Percentiles rank a stretch among this genome's conserved stretches.
These are phyloP conservation scores for Nebria ingens DNA, from an alignment of 1,140 invertebrate species.

Conservation along the genomic window DNA sequence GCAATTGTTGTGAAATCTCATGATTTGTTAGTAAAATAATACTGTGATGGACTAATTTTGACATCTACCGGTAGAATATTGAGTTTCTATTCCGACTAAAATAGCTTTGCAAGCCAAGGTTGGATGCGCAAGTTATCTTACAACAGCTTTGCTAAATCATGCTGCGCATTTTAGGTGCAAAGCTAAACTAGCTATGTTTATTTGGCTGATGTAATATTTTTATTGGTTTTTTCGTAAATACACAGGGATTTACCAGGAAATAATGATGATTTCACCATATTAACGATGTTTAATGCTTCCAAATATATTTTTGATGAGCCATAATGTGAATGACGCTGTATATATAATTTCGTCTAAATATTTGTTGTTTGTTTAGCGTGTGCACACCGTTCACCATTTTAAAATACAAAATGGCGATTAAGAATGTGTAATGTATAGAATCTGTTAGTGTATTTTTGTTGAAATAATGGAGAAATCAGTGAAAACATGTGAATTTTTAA, in stretches of 20 bases:
- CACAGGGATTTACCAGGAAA: neutral
- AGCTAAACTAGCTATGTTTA: no score
- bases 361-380: neutral
- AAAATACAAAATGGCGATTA: neutral
- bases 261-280: neutral
- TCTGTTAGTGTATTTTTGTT: neutral
- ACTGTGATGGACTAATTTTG: no score
- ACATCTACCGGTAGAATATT: no score
- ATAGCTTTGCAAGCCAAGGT: no score
- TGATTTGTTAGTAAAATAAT: no score
- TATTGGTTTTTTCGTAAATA: neutral
- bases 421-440: neutral
- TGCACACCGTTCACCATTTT: neutral
- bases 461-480: constrained; percentile 8
- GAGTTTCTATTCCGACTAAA: no score
- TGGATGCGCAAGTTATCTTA: no score
- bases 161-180: no score
- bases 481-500: neutral
- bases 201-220: neutral
- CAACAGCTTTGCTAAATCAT: no score
- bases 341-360: neutral
- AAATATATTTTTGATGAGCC: neutral
- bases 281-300: neutral
- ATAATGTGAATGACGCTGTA: no score
- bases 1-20: no score